A percentile compares a stretch with the other conserved stretches of the same genome.
Conservation (phyloP, 2,888 invertebrate species). For the Villa cingulata region DNA sequence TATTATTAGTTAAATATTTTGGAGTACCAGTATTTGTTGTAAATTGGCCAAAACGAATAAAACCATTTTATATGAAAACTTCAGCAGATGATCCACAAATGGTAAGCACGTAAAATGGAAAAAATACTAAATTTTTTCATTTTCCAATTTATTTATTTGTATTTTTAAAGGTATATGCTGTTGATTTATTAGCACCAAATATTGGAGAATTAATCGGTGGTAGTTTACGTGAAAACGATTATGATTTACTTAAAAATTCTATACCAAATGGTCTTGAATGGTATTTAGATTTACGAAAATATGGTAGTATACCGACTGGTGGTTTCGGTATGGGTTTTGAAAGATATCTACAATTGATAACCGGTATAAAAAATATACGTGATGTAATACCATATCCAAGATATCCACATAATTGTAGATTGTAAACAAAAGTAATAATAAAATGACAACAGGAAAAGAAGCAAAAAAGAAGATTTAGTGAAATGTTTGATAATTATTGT, state of each 20-base stretch:
- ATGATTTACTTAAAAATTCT: constrained; percentile 49
- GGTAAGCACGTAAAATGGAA: no score
- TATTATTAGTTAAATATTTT: constrained; percentile 63
- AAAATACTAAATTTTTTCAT: background rate
- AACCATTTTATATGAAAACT: constrained; percentile 90
- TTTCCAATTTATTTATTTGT: constrained; percentile 5
- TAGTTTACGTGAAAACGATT: constrained; percentile 76
- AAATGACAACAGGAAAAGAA: no score
- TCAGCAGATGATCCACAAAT: constrained; percentile 19
- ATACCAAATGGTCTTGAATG: constrained; percentile 52
- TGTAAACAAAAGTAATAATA: constrained; percentile 29
- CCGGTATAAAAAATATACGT: constrained; percentile 76
- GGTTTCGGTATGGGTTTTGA: constrained; percentile 97
- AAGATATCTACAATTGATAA: constrained; percentile 68
- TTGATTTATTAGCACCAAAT: constrained; percentile 76
- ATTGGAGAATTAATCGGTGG: constrained; percentile 95
- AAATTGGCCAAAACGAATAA: constrained; percentile 75
- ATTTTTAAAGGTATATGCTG: constrained; percentile 50
- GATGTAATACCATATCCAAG: constrained; percentile 92
- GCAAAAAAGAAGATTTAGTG: no score
- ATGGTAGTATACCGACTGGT: constrained; percentile 78
- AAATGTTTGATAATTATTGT: no score
- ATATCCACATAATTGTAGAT: constrained; percentile 75
- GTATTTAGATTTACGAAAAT: constrained; percentile 82
- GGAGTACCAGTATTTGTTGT: constrained; percentile 74